phyloP scores from a whole-genome alignment of 2,888 invertebrate species.

The Camptogramma bilineatum region DNA sequence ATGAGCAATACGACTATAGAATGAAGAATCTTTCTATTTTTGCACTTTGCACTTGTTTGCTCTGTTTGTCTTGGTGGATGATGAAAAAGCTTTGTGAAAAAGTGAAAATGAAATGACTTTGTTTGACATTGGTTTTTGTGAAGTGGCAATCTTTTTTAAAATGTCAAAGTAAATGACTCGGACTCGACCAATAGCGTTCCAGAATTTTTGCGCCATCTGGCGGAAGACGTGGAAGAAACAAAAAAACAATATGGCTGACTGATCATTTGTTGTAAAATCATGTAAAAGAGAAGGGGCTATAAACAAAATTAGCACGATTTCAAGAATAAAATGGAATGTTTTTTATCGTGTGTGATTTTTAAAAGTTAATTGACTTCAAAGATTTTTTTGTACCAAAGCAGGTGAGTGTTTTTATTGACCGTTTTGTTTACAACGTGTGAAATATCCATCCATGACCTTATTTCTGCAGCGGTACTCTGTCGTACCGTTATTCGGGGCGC shows the following conservation, averaged over 20 bases:
- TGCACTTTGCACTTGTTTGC: no score
- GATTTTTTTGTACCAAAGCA: conserved; percentile 36
- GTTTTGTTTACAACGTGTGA: conserved; percentile 66
- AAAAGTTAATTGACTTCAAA: conserved; percentile 18
- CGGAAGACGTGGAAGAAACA: conserved; percentile 52
- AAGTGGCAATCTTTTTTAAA: conserved; percentile 5
- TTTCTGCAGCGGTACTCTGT: conserved; percentile 78
- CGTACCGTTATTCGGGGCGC: conserved; percentile 81
- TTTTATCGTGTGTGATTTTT: conserved; percentile 33
- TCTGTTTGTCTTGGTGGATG: no score
- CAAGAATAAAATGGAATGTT: conserved; percentile 42
- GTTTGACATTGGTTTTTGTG: conserved; percentile 2
- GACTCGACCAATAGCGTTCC: conserved; percentile 56
- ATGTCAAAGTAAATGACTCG: not conserved
- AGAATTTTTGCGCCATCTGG: conserved; percentile 69
- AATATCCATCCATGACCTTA: conserved; percentile 82
- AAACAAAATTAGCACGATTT: conserved; percentile 52
- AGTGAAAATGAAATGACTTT: no score
- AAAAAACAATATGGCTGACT: conserved; percentile 77
- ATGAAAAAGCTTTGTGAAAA: no score
- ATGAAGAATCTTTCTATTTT: no score
- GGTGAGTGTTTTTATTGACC: conserved; percentile 58
- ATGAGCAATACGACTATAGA: no score
- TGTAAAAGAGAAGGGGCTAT: conserved; percentile 62
- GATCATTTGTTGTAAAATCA: conserved; percentile 74